phyloP scores from a whole-genome alignment of 2,888 invertebrate genomes.

The Trissonchulus latispiculum region DNA sequence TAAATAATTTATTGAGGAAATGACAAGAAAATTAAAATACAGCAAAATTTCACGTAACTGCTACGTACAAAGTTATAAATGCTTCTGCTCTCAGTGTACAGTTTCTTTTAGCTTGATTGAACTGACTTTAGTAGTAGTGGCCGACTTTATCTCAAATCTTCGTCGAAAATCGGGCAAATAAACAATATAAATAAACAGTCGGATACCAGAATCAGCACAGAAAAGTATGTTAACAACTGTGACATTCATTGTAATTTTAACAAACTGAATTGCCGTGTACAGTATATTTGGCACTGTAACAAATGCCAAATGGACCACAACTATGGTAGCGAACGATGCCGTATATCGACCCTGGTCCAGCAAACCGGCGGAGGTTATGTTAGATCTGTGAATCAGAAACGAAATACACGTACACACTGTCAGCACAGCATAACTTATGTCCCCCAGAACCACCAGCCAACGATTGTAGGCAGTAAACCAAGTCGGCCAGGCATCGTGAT shows the following conservation, averaged over 20 bases:
- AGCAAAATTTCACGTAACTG: too few species aligned
- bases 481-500: neutral
- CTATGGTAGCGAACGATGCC: neutral
- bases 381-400: neutral
- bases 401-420: neutral
- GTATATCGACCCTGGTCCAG: too few species aligned
- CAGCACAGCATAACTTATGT: neutral
- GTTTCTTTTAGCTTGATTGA: too few species aligned
- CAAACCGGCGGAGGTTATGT: neutral
- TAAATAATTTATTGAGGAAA: too few species aligned
- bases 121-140: too few species aligned
- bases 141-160: too few species aligned
- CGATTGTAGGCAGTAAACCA: neutral
- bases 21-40: too few species aligned
- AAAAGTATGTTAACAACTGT: neutral
- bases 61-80: too few species aligned
- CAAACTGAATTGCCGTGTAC: neutral
- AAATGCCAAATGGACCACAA: neutral
- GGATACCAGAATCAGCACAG: neutral
- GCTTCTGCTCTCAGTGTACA: too few species aligned
- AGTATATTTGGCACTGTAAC: neutral
- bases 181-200: neutral
- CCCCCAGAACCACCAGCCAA: neutral
- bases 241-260: neutral
- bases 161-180: neutral